phyloP scores from a whole-genome alignment of 1,140 invertebrate genomes.

The Steinernema khuongi region DNA sequence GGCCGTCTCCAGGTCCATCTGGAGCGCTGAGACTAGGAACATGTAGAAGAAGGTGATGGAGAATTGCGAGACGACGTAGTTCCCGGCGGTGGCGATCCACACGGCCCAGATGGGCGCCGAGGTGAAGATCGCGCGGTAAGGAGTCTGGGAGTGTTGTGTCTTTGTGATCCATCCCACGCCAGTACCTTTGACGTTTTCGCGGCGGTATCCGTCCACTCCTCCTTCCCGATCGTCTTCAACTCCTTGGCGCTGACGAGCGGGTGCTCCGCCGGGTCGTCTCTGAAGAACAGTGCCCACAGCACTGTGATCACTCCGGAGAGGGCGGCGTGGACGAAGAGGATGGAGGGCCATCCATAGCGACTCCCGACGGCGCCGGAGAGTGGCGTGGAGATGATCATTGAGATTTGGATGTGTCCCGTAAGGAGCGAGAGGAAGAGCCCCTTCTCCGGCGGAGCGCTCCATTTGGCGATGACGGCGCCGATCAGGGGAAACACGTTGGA shows the following conservation, averaged over 20 bases:
- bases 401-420: conserved; percentile 33
- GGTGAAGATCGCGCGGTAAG: conserved; percentile 30
- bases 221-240: conserved; percentile 3
- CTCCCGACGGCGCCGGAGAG: conserved; percentile 24
- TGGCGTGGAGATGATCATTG: conserved; percentile 32
- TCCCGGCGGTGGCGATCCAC: conserved; percentile 40
- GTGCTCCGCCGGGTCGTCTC: conserved; percentile 25
- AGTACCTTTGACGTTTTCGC: background rate
- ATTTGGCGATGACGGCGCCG: conserved; percentile 12
- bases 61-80: conserved; percentile 38
- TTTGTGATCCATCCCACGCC: conserved; percentile 7
- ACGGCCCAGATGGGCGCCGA: conserved; percentile 34
- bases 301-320: conserved; percentile 16
- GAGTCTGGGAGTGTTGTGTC: conserved; percentile 25
- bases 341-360: conserved; percentile 30
- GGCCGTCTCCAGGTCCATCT: conserved; percentile 22
- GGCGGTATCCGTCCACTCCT: conserved; percentile 22
- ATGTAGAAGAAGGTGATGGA: conserved; percentile 29
- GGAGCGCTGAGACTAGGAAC: conserved; percentile 27
- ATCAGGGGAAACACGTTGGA: conserved; percentile 30
- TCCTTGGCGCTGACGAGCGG: conserved; percentile 18
- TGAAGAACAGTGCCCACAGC: conserved; percentile 33
- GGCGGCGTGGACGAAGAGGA: conserved; percentile 36
- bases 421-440: conserved; percentile 30
- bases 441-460: conserved; percentile 12